Conservation (phyloP, 2,888 invertebrate species). For the Drosophila mimica region DNA sequence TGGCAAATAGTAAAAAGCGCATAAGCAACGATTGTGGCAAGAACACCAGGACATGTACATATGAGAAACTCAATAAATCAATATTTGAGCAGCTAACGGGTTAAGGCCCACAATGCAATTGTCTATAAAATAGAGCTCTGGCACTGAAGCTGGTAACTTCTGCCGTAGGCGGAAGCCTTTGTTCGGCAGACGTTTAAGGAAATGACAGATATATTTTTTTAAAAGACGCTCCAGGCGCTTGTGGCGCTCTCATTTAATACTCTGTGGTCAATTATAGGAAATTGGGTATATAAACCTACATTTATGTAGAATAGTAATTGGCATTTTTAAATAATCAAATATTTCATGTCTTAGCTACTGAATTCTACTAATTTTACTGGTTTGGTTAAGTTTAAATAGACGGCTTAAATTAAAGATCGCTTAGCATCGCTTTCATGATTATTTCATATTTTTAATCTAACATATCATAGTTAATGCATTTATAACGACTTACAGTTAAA, state of each 20-base stretch:
- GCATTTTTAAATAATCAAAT: neutral
- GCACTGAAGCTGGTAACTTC: constrained; percentile 18
- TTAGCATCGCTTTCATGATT: neutral
- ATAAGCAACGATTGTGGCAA: constrained; percentile 17
- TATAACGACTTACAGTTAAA: constrained; percentile 8
- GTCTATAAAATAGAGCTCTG: constrained; percentile 44
- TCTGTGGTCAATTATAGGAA: neutral
- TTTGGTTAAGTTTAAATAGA: neutral
- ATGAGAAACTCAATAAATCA: constrained; percentile 76
- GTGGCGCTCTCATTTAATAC: constrained; percentile 3
- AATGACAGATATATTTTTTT: constrained; percentile 73
- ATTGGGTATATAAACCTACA: neutral
- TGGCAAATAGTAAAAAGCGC: constrained; percentile 30
- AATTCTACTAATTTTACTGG: neutral
- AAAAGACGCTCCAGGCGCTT: constrained; percentile 49
- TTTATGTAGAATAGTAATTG: neutral
- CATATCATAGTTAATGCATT: constrained; percentile 12
- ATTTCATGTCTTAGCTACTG: neutral
- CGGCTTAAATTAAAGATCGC: neutral
- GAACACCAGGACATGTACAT: constrained; percentile 37
- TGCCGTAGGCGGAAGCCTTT: constrained; percentile 25
- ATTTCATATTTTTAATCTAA: neutral
- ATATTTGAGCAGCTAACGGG: constrained; percentile 59
- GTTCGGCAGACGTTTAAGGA: constrained; percentile 59
- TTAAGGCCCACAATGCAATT: constrained; percentile 61